A percentile compares a stretch with the other conserved stretches of the same genome.
Conservation (phyloP, 2,888 invertebrate genomes). For the Opisthograptis luteolata region DNA sequence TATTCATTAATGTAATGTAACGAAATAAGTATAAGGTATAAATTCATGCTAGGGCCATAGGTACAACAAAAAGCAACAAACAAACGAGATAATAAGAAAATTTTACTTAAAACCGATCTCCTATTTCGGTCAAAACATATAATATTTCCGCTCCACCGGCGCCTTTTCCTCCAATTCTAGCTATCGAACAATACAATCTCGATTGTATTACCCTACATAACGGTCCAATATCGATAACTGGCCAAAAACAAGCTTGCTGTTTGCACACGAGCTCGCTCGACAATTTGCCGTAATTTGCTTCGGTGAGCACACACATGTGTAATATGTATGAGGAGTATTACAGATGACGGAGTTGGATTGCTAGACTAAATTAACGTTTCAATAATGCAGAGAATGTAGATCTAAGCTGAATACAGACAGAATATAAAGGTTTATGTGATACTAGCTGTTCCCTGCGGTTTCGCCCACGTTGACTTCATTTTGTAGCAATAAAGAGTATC, state of each 20-base stretch:
- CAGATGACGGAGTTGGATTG: background rate
- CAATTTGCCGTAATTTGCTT: conserved; percentile 17
- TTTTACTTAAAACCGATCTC: background rate
- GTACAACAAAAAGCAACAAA: no score
- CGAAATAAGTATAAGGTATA: no score
- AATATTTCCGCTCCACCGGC: conserved; percentile 1
- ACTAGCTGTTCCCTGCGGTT: no score
- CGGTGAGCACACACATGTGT: conserved; percentile 1
- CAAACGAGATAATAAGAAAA: background rate
- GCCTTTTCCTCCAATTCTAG: conserved; percentile 9
- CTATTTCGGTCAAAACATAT: conserved; percentile 3
- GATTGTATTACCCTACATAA: conserved; percentile 20
- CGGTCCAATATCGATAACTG: conserved; percentile 28
- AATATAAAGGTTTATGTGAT: no score
- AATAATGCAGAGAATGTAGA: background rate
- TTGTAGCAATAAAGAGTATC: no score
- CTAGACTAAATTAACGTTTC: background rate
- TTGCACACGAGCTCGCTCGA: conserved; percentile 10
- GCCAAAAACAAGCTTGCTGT: conserved; percentile 24
- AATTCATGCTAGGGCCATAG: no score
- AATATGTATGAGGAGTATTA: no score
- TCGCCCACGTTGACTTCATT: no score
- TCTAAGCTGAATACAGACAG: background rate
- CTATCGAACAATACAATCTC: conserved; percentile 7
- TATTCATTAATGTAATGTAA: no score